Conservation (phyloP, 2,888 invertebrate species). For the Isotomurus palustris region DNA sequence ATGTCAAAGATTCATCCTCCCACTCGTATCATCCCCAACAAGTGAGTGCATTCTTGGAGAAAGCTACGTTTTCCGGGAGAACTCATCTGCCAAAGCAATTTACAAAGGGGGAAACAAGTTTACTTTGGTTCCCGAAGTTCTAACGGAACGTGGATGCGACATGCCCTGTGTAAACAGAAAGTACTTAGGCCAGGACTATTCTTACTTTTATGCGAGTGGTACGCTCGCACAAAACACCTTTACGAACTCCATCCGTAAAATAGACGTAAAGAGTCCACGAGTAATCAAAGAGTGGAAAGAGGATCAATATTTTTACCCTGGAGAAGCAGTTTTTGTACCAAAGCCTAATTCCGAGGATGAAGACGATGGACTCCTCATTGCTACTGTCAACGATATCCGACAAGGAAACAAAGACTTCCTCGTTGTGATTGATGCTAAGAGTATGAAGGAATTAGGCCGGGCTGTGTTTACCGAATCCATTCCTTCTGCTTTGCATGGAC, state of each 20-base stretch:
- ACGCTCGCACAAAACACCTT: constrained; percentile 48
- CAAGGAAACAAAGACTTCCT: constrained; percentile 46
- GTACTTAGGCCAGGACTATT: constrained; percentile 49
- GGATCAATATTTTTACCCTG: constrained; percentile 46
- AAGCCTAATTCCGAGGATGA: constrained; percentile 49
- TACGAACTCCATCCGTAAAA: constrained; percentile 47
- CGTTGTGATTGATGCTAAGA: constrained; percentile 50
- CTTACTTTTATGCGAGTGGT: constrained; percentile 53
- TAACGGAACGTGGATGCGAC: constrained; percentile 50
- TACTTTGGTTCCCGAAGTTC: constrained; percentile 43
- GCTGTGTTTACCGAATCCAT: constrained; percentile 47
- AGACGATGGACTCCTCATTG: constrained; percentile 52
- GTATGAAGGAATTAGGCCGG: constrained; percentile 50
- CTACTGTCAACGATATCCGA: constrained; percentile 47
- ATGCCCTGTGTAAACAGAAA: constrained; percentile 53
- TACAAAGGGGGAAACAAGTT: constrained; percentile 47
- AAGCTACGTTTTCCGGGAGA: constrained; percentile 19
- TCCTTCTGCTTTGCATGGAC: constrained; percentile 48
- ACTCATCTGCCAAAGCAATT: constrained; percentile 49
- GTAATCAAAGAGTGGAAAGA: constrained; percentile 28
- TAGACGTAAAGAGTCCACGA: constrained; percentile 27
- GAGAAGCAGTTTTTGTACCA: constrained; percentile 54
- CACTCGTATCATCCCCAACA: constrained; percentile 45
- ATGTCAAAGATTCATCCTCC: constrained; percentile 39
- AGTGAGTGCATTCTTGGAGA: constrained; percentile 50